Conservation (phyloP, 2,113 vertebrate species). For the Lepus americanus region DNA sequence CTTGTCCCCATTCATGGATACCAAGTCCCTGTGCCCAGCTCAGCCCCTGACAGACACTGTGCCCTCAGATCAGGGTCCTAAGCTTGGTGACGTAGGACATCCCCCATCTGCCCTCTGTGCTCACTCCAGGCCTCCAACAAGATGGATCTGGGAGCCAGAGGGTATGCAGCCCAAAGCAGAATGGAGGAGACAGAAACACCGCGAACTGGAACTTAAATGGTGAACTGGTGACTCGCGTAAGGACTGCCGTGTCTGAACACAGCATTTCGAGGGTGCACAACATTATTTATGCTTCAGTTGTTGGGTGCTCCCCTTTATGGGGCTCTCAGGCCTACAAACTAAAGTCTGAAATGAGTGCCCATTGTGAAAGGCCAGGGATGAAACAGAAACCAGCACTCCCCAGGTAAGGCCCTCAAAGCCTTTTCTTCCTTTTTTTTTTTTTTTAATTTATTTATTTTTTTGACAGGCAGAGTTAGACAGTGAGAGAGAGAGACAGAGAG, state of each 20-base stretch:
- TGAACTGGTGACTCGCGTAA: background rate
- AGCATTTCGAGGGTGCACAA: background rate
- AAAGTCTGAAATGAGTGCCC: conserved; percentile 11
- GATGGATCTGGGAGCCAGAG: background rate
- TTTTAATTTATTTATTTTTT: too few species aligned
- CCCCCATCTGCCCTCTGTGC: background rate
- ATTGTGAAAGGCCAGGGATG: background rate
- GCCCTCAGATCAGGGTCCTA: too few species aligned
- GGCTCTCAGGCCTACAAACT: background rate
- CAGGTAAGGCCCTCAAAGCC: background rate
- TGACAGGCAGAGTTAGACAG: too few species aligned
- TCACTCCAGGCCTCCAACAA: background rate
- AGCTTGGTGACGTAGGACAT: background rate
- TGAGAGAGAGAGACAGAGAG: too few species aligned
- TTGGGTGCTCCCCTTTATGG: conserved; percentile 10
- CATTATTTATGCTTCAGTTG: background rate
- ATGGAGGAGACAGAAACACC: background rate
- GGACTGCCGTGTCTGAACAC: background rate
- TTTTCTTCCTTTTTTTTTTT: background rate
- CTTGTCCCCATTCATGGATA: too few species aligned
- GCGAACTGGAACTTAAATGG: background rate
- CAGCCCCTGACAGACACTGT: too few species aligned
- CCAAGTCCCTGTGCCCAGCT: too few species aligned
- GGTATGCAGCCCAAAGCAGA: background rate
- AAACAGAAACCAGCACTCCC: background rate